phyloP scores from a whole-genome alignment of 1,140 invertebrate genomes.

The Drosophila lacteicornis region DNA sequence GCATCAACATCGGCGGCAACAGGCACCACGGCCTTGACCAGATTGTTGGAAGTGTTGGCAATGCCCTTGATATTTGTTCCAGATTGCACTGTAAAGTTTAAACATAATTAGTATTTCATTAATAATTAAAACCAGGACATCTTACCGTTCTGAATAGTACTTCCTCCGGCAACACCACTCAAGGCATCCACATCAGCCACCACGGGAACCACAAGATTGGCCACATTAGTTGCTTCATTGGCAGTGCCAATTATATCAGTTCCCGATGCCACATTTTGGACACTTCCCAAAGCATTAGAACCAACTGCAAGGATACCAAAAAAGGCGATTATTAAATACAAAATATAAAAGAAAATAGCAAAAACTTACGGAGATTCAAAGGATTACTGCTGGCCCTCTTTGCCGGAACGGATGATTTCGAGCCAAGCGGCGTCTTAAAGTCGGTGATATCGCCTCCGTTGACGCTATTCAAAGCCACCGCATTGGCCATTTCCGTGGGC shows the following conservation, averaged over 20 bases:
- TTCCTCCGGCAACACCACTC: neutral
- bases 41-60: neutral
- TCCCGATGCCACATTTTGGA: neutral
- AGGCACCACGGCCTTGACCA: neutral
- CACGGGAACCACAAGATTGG: too few relatives aligned
- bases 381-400: conserved; percentile 41
- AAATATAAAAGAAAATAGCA: neutral
- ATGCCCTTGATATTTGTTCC: neutral
- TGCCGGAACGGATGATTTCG: conserved; percentile 15
- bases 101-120: too few relatives aligned
- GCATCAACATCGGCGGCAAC: neutral
- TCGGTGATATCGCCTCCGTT: conserved; percentile 16
- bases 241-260: neutral
- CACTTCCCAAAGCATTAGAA: conserved; percentile 2
- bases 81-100: neutral
- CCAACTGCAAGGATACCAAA: neutral
- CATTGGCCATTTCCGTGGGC: conserved; percentile 24
- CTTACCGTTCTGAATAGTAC: neutral
- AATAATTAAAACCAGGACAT: neutral
- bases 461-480: conserved; percentile 21
- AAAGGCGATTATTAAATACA: neutral
- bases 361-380: neutral
- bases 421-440: neutral
- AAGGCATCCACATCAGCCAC: neutral
- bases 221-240: too few relatives aligned